These are phyloP conservation scores for Moxostoma hubbsi DNA, from an alignment of 2,797 vertebrate genomes.

Conservation along the genomic window DNA sequence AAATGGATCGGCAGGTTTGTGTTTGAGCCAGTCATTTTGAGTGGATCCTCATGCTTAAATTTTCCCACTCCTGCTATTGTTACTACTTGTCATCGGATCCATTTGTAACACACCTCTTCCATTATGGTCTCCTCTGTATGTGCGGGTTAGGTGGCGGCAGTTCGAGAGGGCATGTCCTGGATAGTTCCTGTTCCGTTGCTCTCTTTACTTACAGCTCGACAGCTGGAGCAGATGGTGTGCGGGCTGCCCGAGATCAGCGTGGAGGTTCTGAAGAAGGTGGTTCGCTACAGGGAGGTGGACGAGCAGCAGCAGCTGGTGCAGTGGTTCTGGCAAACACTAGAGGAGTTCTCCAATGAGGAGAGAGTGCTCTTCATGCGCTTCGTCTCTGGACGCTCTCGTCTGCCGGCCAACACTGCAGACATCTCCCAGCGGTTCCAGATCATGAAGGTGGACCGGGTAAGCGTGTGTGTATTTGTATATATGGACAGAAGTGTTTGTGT, in stretches of 20 bases:
- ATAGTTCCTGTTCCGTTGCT: constrained; percentile 84
- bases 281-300: constrained; percentile 82
- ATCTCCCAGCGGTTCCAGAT: constrained; percentile 85
- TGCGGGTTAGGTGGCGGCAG: constrained; percentile 76
- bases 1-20: constrained; percentile 81
- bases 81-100: constrained; percentile 6
- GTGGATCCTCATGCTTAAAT: background rate
- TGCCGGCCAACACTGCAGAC: constrained; percentile 82
- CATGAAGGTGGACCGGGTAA: constrained; percentile 85
- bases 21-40: background rate
- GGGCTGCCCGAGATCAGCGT: constrained; percentile 84
- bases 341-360: constrained; percentile 86
- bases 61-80: background rate
- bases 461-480: constrained; percentile 32
- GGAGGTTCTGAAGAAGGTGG: constrained; percentile 83
- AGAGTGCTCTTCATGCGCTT: constrained; percentile 84
- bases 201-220: constrained; percentile 82
- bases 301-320: constrained; percentile 81
- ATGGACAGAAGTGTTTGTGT: background rate
- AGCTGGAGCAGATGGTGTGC: constrained; percentile 85
- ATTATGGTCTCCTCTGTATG: background rate
- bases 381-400: constrained; percentile 80
- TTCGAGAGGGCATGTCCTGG: constrained; percentile 84
- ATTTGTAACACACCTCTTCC: background rate
- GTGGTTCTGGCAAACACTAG: constrained; percentile 85